Evolutionary conservation across 2,113 vertebrate species (phyloP).

Genomic region (Thunnus thynnus): DNA sequence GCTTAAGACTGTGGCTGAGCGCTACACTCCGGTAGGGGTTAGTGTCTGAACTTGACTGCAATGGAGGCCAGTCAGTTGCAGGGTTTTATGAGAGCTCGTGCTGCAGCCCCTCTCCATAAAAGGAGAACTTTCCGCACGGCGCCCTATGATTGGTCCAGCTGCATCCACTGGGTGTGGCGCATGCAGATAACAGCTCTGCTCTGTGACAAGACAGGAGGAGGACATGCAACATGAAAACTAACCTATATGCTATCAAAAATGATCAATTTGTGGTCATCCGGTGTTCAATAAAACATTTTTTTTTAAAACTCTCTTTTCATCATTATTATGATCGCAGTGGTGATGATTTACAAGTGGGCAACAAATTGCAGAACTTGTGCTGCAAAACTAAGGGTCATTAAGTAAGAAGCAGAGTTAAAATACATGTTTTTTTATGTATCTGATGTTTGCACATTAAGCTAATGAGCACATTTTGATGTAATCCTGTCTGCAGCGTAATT

Average conservation of each 20-base stretch:
- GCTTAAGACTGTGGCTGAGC: slow-evolving; percentile 19
- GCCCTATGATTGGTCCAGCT: slow-evolving; percentile 76
- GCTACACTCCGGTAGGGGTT: slow-evolving; percentile 5
- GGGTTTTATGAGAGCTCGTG: slow-evolving; percentile 72
- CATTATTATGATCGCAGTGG: background rate
- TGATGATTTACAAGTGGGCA: background rate
- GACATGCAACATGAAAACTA: slow-evolving; percentile 13
- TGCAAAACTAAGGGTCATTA: background rate
- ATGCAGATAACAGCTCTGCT: slow-evolving; percentile 50
- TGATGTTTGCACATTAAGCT: background rate
- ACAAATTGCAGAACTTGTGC: background rate
- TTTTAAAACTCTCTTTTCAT: background rate
- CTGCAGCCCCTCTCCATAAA: slow-evolving; percentile 84
- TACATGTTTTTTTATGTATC: background rate
- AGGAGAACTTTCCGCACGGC: slow-evolving; percentile 84
- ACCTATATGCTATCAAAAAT: slow-evolving; percentile 16
- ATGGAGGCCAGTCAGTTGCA: slow-evolving; percentile 42
- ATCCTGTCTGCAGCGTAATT: background rate
- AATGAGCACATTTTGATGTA: background rate
- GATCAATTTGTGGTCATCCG: background rate
- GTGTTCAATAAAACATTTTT: background rate
- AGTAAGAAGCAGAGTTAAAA: background rate
- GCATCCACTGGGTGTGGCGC: slow-evolving; percentile 78
- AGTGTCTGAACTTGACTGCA: slow-evolving; percentile 64
- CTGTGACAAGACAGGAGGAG: slow-evolving; percentile 18